Evolutionary conservation across 2,113 vertebrate genomes (phyloP).

Genomic region (Lipotes vexillifer): DNA sequence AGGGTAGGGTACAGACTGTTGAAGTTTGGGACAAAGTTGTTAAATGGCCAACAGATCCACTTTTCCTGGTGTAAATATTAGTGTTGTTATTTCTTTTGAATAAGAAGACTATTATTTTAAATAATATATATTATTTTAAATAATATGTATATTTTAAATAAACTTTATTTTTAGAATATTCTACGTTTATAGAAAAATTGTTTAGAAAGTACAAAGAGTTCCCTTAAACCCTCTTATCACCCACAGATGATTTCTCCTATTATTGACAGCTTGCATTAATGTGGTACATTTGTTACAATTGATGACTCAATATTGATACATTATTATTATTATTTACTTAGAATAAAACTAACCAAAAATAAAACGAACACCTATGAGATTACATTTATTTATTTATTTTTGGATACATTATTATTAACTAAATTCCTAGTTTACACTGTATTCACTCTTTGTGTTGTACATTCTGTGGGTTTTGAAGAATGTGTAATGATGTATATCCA

Average conservation of each 20-base stretch:
- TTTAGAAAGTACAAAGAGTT: neutral
- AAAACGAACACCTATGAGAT: too few relatives aligned
- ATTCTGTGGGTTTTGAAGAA: neutral
- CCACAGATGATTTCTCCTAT: neutral
- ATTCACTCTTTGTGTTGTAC: neutral
- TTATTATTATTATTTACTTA: neutral
- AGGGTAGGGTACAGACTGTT: too few relatives aligned
- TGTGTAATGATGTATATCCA: neutral
- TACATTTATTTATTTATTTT: neutral
- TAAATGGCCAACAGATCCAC: neutral
- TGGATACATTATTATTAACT: neutral
- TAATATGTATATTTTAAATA: neutral
- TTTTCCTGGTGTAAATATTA: neutral
- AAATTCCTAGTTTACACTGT: neutral
- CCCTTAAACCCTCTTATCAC: neutral
- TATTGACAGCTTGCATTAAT: neutral
- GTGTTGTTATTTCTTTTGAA: neutral
- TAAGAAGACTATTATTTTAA: neutral
- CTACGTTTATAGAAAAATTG: neutral
- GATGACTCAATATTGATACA: neutral
- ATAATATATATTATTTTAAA: too few relatives aligned
- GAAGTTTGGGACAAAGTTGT: neutral
- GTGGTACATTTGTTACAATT: neutral
- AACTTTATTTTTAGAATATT: neutral
- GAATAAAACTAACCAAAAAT: too few relatives aligned